phyloP scores from a whole-genome alignment of 2,113 vertebrate species.

The Leptocoma aspasia region DNA sequence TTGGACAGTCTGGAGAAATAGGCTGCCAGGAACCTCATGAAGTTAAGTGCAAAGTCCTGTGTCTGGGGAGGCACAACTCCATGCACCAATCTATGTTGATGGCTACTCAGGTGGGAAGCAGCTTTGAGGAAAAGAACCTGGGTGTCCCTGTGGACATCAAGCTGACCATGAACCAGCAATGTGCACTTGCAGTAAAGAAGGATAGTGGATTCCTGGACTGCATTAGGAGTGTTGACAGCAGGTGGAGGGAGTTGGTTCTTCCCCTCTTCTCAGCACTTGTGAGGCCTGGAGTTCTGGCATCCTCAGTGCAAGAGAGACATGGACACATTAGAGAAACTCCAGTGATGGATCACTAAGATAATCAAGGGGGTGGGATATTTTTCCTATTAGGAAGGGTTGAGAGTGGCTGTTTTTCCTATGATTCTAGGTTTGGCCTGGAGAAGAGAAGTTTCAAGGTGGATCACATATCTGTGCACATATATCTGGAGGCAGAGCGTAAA shows the following conservation, averaged over 20 bases:
- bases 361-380: background rate
- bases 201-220: background rate
- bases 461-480: background rate
- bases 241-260: background rate
- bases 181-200: background rate
- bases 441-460: background rate
- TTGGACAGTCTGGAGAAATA: background rate
- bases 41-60: background rate
- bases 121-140: background rate
- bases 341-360: background rate
- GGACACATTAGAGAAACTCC: background rate
- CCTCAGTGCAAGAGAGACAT: background rate
- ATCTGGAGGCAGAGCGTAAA: background rate
- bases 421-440: background rate
- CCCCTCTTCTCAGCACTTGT: background rate
- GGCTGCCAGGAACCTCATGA: background rate
- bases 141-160: rapidly evolving
- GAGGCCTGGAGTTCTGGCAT: background rate
- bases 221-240: background rate
- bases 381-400: background rate
- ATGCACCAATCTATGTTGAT: background rate
- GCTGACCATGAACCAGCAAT: background rate
- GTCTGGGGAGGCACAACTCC: background rate
- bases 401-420: background rate
- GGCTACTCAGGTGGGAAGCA: background rate